Evolutionary conservation across 2,888 invertebrate genomes (phyloP).

Genomic region (Elysia crispata): DNA sequence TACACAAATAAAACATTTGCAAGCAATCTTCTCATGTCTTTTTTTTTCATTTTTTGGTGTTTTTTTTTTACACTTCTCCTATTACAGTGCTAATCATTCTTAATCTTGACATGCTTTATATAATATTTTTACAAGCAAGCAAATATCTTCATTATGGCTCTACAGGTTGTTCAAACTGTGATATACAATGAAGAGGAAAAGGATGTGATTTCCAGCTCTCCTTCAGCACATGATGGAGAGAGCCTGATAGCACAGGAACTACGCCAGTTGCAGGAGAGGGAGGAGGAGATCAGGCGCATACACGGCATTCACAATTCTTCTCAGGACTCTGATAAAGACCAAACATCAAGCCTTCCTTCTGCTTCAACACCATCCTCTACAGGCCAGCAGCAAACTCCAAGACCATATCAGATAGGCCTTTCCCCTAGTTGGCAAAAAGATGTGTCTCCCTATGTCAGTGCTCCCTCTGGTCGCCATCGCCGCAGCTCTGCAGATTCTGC

Average conservation of each 20-base stretch:
- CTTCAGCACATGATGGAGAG: constrained; percentile 71
- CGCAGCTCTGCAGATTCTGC: constrained; percentile 59
- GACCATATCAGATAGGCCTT: constrained; percentile 27
- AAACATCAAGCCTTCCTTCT: constrained; percentile 30
- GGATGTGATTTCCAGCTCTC: constrained; percentile 55
- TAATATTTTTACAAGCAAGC: too few relatives aligned
- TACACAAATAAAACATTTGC: too few relatives aligned
- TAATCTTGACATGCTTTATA: too few relatives aligned
- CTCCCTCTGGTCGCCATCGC: constrained; percentile 45
- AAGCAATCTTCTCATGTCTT: too few relatives aligned
- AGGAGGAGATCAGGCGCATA: constrained; percentile 78
- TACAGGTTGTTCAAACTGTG: background rate
- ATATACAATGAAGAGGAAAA: constrained; percentile 20
- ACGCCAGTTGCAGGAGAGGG: constrained; percentile 78
- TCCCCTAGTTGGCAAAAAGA: constrained; percentile 59
- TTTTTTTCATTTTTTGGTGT: too few relatives aligned
- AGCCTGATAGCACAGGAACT: constrained; percentile 78
- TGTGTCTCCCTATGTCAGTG: constrained; percentile 57
- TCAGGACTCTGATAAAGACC: background rate
- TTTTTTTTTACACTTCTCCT: too few relatives aligned
- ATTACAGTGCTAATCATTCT: too few relatives aligned
- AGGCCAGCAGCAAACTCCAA: constrained; percentile 16
- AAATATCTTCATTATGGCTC: background rate
- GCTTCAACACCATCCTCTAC: background rate
- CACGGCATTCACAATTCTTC: constrained; percentile 21